Conservation (phyloP, 1,140 invertebrate genomes). For the Calephelis virginiensis region DNA sequence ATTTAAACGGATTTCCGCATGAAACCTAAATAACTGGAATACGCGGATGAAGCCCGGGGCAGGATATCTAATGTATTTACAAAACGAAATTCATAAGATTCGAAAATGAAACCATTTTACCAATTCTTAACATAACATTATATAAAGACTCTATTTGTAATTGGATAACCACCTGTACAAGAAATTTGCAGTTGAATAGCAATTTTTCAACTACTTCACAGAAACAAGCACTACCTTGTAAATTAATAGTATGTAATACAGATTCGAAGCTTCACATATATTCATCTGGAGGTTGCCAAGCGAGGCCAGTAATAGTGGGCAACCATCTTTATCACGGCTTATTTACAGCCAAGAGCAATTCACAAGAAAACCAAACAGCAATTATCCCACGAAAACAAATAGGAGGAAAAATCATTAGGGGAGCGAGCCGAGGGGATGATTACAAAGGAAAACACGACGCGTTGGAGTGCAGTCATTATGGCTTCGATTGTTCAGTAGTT, state of each 20-base stretch:
- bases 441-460: slow-evolving; percentile 61
- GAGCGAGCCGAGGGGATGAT: slow-evolving; percentile 53
- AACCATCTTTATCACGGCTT: slow-evolving; percentile 42
- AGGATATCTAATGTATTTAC: too few relatives aligned
- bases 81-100: too few relatives aligned
- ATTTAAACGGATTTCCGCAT: too few relatives aligned
- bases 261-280: neutral
- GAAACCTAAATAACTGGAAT: too few relatives aligned
- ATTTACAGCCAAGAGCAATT: slow-evolving; percentile 63
- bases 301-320: slow-evolving; percentile 29
- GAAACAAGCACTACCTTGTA: too few relatives aligned
- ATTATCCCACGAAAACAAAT: slow-evolving; percentile 75
- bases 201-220: too few relatives aligned
- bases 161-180: too few relatives aligned
- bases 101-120: too few relatives aligned
- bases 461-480: slow-evolving; percentile 54
- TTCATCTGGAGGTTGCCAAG: slow-evolving; percentile 20
- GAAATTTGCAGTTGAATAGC: too few relatives aligned
- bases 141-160: too few relatives aligned
- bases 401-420: slow-evolving; percentile 71
- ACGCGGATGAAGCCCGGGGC: too few relatives aligned
- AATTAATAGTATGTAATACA: neutral
- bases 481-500: slow-evolving; percentile 48
- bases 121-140: too few relatives aligned
- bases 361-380: slow-evolving; percentile 71